Percentiles rank a stretch among this genome's conserved stretches.
These are phyloP conservation scores for Brotula barbata DNA, from an alignment of 2,797 vertebrate species.

Conservation along the genomic window DNA sequence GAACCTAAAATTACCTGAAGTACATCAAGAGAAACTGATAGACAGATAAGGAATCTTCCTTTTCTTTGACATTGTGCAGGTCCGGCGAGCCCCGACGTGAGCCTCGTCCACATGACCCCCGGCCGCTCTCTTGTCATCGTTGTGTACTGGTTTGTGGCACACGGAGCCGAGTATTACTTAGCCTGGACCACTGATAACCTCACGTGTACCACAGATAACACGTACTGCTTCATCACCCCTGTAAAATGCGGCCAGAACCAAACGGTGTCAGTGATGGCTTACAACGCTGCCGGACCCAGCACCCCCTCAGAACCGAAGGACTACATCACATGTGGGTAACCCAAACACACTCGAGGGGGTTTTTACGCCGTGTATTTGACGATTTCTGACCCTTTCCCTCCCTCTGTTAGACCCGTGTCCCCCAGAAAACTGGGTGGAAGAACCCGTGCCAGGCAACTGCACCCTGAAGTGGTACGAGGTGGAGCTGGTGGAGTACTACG, in stretches of 20 bases:
- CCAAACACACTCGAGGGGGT: conserved; percentile 4
- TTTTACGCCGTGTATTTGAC: too few species aligned
- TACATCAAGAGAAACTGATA: too few species aligned
- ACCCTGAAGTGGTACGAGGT: conserved; percentile 82
- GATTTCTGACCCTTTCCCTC: background rate
- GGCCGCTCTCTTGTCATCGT: conserved; percentile 71
- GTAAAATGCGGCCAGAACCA: conserved; percentile 84
- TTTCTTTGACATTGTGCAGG: conserved; percentile 69
- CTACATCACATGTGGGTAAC: conserved; percentile 84
- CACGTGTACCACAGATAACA: conserved; percentile 72
- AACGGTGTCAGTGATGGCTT: conserved; percentile 77
- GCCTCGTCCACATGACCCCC: conserved; percentile 67
- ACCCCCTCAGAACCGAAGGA: conserved; percentile 71
- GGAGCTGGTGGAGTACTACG: conserved; percentile 82
- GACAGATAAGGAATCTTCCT: background rate
- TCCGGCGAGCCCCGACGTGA: conserved; percentile 77
- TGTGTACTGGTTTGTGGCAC: conserved; percentile 78
- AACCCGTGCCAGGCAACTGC: conserved; percentile 79
- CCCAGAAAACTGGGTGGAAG: conserved; percentile 79
- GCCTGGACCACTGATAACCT: conserved; percentile 70
- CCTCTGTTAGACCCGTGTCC: conserved; percentile 85
- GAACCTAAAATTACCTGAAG: too few species aligned
- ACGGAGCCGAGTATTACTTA: conserved; percentile 79
- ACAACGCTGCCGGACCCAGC: conserved; percentile 86
- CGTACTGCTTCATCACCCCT: conserved; percentile 77